Evolutionary conservation across 1,140 invertebrate species (phyloP), one percentile per base, ranked within the genome.

Genomic region (Batillaria attramentaria): DNA sequence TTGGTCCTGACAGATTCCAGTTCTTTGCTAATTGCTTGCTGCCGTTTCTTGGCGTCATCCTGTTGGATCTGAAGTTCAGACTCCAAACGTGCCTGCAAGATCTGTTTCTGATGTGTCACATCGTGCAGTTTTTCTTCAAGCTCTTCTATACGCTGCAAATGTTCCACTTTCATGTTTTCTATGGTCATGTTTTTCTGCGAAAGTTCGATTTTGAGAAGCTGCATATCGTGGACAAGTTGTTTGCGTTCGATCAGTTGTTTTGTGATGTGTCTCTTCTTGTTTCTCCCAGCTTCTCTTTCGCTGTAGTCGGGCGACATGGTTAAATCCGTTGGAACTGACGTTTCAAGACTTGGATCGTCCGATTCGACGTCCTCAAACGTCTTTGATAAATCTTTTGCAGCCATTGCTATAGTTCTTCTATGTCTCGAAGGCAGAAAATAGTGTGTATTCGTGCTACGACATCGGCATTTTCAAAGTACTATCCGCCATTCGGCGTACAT

Each of bases 131-230:
- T 90, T 79, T 91, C 90, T 81, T 91, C 90, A 3, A 91, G 70
- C 60, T 91, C 90, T 81, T 91, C 91, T 10, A 87, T 84, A 75
- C 83, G 87, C 62, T 88, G 84, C 70, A 89, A 80, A 78, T 87
- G 84, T 74, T 91, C 89, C 2, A 87, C 88, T 83, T 90, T 91
- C 81, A 91, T 81, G 78, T 89, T 91, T 80, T 91, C 89, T 35
- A 91, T 78, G 28, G 86, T 81, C 69, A 90, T 80, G 80, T 89
- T 87, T 78, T 91, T 91, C 62, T 91, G 90, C 18, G 88, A 90
- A n/a, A 91, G 73, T 82, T 91, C 90, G 62, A 91, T 91, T 82
- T 89, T 89, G n/a, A 91, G 62, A 24, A 91, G 77, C 75, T 91
- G 90, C 41, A 91, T 70, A 81, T 91, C 90, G 81, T 91, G 91